Conservation (phyloP, 2,113 vertebrate genomes). For the Phainopepla nitens region DNA sequence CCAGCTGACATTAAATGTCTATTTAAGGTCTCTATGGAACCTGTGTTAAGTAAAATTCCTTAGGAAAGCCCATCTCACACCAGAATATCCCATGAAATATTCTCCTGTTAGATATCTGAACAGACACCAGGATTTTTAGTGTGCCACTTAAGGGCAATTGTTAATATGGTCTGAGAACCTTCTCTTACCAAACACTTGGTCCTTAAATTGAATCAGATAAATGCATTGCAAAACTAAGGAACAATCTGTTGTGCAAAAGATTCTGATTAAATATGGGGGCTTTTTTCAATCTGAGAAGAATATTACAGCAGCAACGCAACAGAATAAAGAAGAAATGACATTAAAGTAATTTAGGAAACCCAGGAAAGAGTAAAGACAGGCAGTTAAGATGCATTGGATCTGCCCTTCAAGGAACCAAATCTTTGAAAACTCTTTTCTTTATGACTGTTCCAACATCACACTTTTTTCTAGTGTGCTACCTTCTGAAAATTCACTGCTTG, state of each 20-base stretch:
- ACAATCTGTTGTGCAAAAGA: neutral
- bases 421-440: neutral
- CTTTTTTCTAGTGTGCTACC: neutral
- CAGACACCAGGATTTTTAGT: too few relatives aligned
- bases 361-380: neutral
- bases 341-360: neutral
- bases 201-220: neutral
- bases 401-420: neutral
- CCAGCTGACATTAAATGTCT: too few relatives aligned
- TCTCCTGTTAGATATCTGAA: too few relatives aligned
- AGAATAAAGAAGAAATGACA: neutral
- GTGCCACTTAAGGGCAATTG: neutral
- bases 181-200: neutral
- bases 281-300: neutral
- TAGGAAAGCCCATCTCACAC: too few relatives aligned
- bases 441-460: neutral
- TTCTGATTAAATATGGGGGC: rapidly evolving
- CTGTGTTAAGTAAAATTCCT: too few relatives aligned
- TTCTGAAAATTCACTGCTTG: neutral
- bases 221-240: neutral
- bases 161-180: neutral
- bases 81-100: too few relatives aligned
- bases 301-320: neutral
- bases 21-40: too few relatives aligned
- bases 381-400: neutral